A percentile compares a stretch with the other conserved stretches of the same genome.
phyloP scores from a whole-genome alignment of 1,140 invertebrate species.

The Meteorus sp. region DNA sequence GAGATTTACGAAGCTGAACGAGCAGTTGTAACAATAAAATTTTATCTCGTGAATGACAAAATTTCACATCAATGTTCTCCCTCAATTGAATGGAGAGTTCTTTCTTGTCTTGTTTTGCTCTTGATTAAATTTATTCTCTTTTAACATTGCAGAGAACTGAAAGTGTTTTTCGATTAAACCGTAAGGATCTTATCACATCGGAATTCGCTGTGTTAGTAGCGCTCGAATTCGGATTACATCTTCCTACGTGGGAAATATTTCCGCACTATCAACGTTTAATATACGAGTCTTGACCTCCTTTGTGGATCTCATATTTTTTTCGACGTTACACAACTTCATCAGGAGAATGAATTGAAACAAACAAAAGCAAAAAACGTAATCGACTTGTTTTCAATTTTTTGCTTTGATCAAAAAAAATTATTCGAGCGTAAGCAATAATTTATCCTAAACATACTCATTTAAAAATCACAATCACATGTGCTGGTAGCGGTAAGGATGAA shows the following conservation, averaged over 20 bases:
- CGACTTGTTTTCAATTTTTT: not conserved
- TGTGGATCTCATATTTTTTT: constrained; percentile 22
- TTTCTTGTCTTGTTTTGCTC: too few relatives aligned
- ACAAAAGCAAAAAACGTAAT: constrained; percentile 13
- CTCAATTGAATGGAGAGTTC: too few relatives aligned
- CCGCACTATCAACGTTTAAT: constrained; percentile 93
- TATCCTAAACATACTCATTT: constrained; percentile 12
- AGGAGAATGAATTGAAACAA: constrained; percentile 6
- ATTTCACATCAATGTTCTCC: too few relatives aligned
- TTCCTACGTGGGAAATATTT: constrained; percentile 88
- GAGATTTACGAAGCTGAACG: too few relatives aligned
- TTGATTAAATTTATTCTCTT: not conserved
- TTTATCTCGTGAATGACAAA: too few relatives aligned
- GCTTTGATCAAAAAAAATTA: not conserved
- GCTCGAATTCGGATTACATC: constrained; percentile 90
- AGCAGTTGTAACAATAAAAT: too few relatives aligned
- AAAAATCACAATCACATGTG: not conserved
- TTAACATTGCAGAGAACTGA: constrained; percentile 76
- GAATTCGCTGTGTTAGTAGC: constrained; percentile 95
- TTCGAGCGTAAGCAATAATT: constrained; percentile 14
- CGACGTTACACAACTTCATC: constrained; percentile 25
- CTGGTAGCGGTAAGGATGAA: not conserved
- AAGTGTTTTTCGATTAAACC: constrained; percentile 84
- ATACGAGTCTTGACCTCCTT: constrained; percentile 76
- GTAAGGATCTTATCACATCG: constrained; percentile 86